Percentiles rank a stretch among this genome's conserved stretches.
phyloP scores from a whole-genome alignment of 2,113 vertebrate genomes.

The Onychorhynchus coronatus region DNA sequence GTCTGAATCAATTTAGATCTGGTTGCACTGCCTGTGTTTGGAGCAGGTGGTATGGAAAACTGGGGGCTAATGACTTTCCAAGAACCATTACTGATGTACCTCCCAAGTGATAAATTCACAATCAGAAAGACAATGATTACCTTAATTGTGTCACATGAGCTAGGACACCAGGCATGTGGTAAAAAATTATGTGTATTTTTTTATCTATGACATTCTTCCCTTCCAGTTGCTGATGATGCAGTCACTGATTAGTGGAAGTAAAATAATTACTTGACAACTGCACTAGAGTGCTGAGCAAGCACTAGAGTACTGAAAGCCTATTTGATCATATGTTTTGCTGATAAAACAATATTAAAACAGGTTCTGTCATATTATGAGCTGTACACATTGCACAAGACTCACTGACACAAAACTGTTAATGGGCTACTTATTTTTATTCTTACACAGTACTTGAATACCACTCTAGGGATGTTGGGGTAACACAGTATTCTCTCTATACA shows the following conservation, averaged over 20 bases:
- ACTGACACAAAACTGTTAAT: background rate
- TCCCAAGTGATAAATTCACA: conserved; percentile 47
- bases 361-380: background rate
- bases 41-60: conserved; percentile 77
- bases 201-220: background rate
- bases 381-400: background rate
- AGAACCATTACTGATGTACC: conserved; percentile 61
- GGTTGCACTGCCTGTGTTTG: conserved; percentile 72
- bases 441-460: background rate
- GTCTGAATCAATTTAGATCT: conserved; percentile 72
- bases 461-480: background rate
- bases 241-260: background rate
- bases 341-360: background rate
- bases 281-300: no score
- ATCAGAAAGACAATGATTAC: conserved; percentile 45
- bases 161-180: conserved; percentile 82
- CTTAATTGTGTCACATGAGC: conserved; percentile 73
- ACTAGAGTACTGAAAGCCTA: background rate
- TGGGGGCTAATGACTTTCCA: conserved; percentile 78
- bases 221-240: background rate
- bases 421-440: background rate
- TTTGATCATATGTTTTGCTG: background rate
- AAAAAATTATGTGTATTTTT: conserved; percentile 55
- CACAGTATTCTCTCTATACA: background rate
- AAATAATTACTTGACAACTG: background rate